Conservation (phyloP, 2,888 invertebrate genomes). For the Unio pictorum region DNA sequence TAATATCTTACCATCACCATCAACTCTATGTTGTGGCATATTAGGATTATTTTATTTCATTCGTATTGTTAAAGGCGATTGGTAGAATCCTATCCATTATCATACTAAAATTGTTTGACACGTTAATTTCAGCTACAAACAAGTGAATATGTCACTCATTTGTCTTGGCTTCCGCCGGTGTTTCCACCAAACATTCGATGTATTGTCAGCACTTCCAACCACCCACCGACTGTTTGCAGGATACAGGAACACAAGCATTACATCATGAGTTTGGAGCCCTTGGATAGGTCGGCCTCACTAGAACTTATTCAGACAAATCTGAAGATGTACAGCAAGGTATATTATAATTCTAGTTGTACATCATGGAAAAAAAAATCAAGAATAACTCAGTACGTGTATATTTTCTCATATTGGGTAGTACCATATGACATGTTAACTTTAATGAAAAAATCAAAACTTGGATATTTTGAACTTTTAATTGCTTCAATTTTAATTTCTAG, state of each 20-base stretch:
- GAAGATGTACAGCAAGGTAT: conserved; percentile 58
- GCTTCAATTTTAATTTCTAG: too few species aligned
- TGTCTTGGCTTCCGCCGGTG: conserved; percentile 59
- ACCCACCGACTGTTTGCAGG: conserved; percentile 47
- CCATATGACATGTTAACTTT: too few species aligned
- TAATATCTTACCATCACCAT: too few species aligned
- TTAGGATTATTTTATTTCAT: too few species aligned
- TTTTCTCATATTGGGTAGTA: too few species aligned
- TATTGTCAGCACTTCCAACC: conserved; percentile 55
- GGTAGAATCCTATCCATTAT: too few species aligned
- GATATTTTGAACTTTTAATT: too few species aligned
- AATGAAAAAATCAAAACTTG: too few species aligned
- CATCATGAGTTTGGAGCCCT: conserved; percentile 30
- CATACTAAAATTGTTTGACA: background rate
- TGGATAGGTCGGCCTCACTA: conserved; percentile 39
- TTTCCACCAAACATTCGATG: conserved; percentile 56
- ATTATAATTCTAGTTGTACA: background rate
- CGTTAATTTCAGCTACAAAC: conserved; percentile 41
- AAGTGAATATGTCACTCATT: conserved; percentile 31
- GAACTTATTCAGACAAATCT: conserved; percentile 48
- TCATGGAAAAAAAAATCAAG: too few species aligned
- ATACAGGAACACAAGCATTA: conserved; percentile 45
- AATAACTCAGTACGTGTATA: too few species aligned
- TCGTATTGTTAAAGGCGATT: too few species aligned
- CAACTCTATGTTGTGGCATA: too few species aligned